A percentile compares a stretch with the other conserved stretches of the same genome.
Evolutionary conservation across 2,888 invertebrate species (phyloP).

Genomic region (Piscicola geometra): DNA sequence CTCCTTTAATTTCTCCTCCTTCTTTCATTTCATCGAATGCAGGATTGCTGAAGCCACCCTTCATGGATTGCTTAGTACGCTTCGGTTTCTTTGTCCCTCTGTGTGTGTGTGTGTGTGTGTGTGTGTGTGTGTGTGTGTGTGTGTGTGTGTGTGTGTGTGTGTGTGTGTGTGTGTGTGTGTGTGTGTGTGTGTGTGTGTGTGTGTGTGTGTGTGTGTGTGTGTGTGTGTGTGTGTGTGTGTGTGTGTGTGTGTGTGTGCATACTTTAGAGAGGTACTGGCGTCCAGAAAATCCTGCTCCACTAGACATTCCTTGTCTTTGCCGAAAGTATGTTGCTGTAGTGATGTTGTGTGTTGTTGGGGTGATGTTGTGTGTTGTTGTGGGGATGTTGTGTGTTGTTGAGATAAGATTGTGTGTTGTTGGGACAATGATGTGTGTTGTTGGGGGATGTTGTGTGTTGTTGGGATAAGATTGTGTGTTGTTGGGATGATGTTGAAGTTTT

Average conservation of each 20-base stretch:
- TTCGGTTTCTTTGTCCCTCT: not conserved
- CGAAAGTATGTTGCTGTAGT: too few species aligned
- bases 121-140: conserved; percentile 1
- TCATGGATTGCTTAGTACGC: not conserved
- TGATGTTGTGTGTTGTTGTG: too few species aligned
- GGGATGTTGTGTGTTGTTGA: too few species aligned
- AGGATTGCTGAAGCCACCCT: not conserved
- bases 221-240: conserved; percentile 19
- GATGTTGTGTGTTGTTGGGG: too few species aligned
- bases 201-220: conserved; percentile 17
- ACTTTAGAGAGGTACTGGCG: too few species aligned
- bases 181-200: conserved; percentile 19
- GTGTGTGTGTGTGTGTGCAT: not conserved
- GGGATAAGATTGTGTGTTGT: too few species aligned
- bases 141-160: conserved; percentile 6
- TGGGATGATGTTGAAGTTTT: too few species aligned
- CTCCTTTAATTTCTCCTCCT: not conserved
- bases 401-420: too few species aligned
- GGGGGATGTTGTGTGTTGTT: too few species aligned
- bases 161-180: conserved; percentile 16
- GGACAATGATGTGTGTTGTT: too few species aligned
- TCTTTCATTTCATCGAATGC: not conserved
- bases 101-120: not conserved
- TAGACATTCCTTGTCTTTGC: too few species aligned
- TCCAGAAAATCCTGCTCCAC: too few species aligned